Conservation (phyloP, 2,888 invertebrate species). For the Pachliopta kotzebuea region DNA sequence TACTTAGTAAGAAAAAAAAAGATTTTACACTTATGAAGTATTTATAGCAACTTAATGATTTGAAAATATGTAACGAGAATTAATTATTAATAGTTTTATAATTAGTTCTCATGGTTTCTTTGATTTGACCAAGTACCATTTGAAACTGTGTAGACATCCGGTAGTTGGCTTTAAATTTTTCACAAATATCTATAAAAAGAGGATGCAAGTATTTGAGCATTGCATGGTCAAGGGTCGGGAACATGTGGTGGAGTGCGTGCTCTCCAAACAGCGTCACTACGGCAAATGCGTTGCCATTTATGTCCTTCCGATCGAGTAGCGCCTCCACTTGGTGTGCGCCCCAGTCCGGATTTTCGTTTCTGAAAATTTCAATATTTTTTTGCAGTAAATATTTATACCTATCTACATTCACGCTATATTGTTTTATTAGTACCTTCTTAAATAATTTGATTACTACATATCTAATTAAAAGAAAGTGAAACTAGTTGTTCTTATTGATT, state of each 20-base stretch:
- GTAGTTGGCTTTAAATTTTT: constrained; percentile 76
- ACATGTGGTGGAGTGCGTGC: constrained; percentile 88
- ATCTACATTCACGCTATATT: too few relatives aligned
- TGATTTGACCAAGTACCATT: constrained; percentile 83
- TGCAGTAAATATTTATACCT: neutral
- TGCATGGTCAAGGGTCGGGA: constrained; percentile 88
- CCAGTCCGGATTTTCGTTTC: constrained; percentile 82
- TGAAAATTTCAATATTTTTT: constrained; percentile 33
- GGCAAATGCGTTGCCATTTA: constrained; percentile 83
- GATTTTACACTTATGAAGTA: too few relatives aligned
- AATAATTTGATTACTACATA: too few relatives aligned
- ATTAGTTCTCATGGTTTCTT: constrained; percentile 38
- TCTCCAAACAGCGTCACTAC: constrained; percentile 87
- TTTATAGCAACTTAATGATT: neutral
- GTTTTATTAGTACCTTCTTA: too few relatives aligned
- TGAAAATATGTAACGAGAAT: neutral
- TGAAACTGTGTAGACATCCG: constrained; percentile 74
- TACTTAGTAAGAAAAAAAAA: too few relatives aligned
- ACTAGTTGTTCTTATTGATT: too few relatives aligned
- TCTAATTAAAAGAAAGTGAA: too few relatives aligned
- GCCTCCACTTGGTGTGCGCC: constrained; percentile 87
- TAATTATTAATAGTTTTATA: constrained; percentile 24
- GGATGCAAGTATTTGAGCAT: constrained; percentile 83
- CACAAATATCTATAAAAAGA: constrained; percentile 51
- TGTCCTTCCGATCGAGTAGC: constrained; percentile 84